Conservation (phyloP, 2,888 invertebrate genomes). For the Luperina nickerlii region DNA sequence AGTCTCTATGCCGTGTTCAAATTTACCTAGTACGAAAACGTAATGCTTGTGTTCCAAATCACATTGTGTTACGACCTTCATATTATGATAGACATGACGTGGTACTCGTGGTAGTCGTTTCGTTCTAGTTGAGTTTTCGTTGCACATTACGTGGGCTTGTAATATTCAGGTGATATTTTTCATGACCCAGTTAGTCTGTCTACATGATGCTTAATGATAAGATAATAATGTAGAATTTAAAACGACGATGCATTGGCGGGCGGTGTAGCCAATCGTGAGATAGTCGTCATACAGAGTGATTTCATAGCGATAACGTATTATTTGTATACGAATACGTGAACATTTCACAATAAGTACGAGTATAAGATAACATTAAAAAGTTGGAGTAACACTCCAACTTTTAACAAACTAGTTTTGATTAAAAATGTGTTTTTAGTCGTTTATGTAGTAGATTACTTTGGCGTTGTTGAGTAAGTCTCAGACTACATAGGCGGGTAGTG, state of each 20-base stretch:
- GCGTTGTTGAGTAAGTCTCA: constrained; percentile 25
- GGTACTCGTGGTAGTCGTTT: constrained; percentile 26
- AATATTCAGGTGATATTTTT: constrained; percentile 49
- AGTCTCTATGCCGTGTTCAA: constrained; percentile 43
- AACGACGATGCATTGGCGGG: constrained; percentile 29
- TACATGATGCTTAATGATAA: constrained; percentile 61
- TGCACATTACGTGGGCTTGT: constrained; percentile 21
- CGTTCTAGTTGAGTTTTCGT: constrained; percentile 37
- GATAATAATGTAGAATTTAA: constrained; percentile 54
- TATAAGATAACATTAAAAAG: constrained; percentile 37
- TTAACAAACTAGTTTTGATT: constrained; percentile 23
- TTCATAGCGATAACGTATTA: constrained; percentile 56
- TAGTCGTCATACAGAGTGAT: constrained; percentile 44
- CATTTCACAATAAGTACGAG: constrained; percentile 53
- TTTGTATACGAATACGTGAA: constrained; percentile 50
- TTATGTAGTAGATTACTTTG: constrained; percentile 10
- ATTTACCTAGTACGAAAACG: constrained; percentile 34
- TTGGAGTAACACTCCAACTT: constrained; percentile 2
- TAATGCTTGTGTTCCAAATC: constrained; percentile 39
- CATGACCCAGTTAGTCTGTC: constrained; percentile 62
- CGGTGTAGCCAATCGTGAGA: constrained; percentile 54
- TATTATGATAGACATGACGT: constrained; percentile 34
- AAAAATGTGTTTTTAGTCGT: constrained; percentile 20
- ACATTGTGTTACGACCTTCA: constrained; percentile 50
- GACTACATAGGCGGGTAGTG: neutral